Evolutionary conservation across 2,113 vertebrate species (phyloP), one percentile per base, ranked within the genome.

Genomic region (Tetraodon nigroviridis): DNA sequence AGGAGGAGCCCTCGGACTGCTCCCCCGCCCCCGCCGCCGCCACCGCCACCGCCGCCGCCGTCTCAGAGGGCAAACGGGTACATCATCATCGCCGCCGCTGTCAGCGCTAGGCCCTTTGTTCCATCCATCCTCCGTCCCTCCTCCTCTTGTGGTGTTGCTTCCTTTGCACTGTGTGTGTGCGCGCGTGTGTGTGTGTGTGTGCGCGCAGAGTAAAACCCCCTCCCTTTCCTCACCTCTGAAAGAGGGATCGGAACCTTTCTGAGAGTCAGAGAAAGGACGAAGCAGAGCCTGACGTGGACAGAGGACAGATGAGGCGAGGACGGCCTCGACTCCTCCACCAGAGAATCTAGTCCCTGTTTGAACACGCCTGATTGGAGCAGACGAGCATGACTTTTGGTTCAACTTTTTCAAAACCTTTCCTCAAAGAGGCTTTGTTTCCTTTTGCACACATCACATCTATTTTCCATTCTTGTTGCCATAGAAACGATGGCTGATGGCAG

Each of bases 21-120:
- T 63, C 73, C 69, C 61, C 79, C 10, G 42, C 75, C 78, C 83
- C 80, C 73, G 1, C 44, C 12, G 44, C 44, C 13, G 17, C 46
- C 45, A 46, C 2, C 45, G 64, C 84, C 45, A 64, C 84, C 3
- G 61, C 75, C 59, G 19, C 75, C 60, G 2, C 56, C 21, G 48
- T 79, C 70, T 55, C 87, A 5, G 89, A 91, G 84, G 76, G 83
- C 85, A 91, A 91, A 91, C 85, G 90, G 90, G 90, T 91, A 91
- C 89, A 91, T 60, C 90, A 82, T 79, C 86, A 86, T 88, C 89
- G 89, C 87, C 90, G 89, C 84, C 90, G 89, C 84, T 86, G 88
- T 87, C 90, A 90, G 87, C 89, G 86, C 87, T 91, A 90, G 85
- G 85, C 89, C 88, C 88, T 86, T 84, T 90, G 82, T 88, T 72